These are phyloP conservation scores for Scomberomorus guttatus DNA, from an alignment of 2,797 vertebrate genomes.

Conservation along the genomic window DNA sequence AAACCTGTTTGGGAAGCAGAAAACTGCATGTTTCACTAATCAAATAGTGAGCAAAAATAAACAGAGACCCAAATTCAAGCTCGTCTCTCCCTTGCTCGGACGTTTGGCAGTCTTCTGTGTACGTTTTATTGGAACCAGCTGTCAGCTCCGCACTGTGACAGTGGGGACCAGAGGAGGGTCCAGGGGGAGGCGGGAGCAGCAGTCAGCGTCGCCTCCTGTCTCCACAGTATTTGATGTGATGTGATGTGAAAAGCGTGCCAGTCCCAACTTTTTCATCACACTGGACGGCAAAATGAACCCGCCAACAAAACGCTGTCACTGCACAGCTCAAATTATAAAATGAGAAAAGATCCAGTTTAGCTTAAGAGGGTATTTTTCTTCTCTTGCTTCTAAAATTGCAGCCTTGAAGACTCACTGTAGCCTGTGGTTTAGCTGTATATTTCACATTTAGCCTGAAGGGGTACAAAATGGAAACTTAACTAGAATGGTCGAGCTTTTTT, in stretches of 20 bases:
- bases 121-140: conserved; percentile 80
- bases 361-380: conserved; percentile 41
- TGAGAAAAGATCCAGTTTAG: conserved; percentile 33
- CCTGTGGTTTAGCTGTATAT: conserved; percentile 53
- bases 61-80: conserved; percentile 47
- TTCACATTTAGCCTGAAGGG: conserved; percentile 49
- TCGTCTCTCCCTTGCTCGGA: conserved; percentile 40
- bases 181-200: conserved; percentile 6
- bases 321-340: conserved; percentile 36
- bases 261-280: conserved; percentile 64
- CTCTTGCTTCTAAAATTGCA: conserved; percentile 56
- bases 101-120: conserved; percentile 46
- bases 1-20: conserved; percentile 40
- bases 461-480: conserved; percentile 45
- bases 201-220: conserved; percentile 25
- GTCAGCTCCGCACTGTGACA: conserved; percentile 60
- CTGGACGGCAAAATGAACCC: conserved; percentile 47
- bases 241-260: conserved; percentile 63
- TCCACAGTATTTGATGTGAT: conserved; percentile 50
- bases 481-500: conserved; percentile 33
- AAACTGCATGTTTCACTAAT: conserved; percentile 55
- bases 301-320: conserved; percentile 31
- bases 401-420: conserved; percentile 42
- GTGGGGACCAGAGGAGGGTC: conserved; percentile 50
- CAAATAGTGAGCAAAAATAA: conserved; percentile 60